These are phyloP conservation scores for Hydrocynus forskahlii DNA, from an alignment of 2,797 vertebrate species.

Conservation along the genomic window DNA sequence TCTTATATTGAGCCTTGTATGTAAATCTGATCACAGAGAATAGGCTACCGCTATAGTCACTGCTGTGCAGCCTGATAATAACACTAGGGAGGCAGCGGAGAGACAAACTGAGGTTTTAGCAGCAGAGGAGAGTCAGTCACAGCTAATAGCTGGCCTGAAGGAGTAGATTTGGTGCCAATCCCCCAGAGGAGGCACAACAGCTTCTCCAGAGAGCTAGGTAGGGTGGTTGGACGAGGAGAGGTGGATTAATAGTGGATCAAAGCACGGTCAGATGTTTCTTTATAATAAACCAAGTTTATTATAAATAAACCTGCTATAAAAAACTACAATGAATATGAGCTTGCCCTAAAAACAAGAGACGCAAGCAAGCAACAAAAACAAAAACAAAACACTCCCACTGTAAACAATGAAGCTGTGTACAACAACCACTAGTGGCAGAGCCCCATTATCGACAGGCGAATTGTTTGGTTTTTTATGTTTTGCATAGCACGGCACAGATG, in stretches of 20 bases:
- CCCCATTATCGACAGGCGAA: too few species aligned
- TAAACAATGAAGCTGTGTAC: too few species aligned
- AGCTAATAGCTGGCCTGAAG: constrained; percentile 76
- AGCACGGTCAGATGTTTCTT: constrained; percentile 69
- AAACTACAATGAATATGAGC: too few species aligned
- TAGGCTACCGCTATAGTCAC: constrained; percentile 55
- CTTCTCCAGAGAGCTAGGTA: constrained; percentile 60
- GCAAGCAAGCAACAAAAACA: too few species aligned
- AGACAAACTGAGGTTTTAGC: constrained; percentile 78
- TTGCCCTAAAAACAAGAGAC: too few species aligned
- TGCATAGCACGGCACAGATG: too few species aligned
- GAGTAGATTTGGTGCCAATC: constrained; percentile 65
- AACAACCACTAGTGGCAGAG: too few species aligned
- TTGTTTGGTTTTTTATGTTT: too few species aligned
- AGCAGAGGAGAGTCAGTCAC: constrained; percentile 67
- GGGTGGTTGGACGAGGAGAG: constrained; percentile 59
- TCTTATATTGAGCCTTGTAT: constrained; percentile 72
- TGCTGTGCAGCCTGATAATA: constrained; percentile 73
- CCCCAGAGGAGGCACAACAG: constrained; percentile 63
- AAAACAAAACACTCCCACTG: too few species aligned
- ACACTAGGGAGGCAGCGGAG: constrained; percentile 74
- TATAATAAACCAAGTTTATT: constrained; percentile 9
- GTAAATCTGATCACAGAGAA: constrained; percentile 78
- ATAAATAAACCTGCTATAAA: too few species aligned
- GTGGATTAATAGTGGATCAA: constrained; percentile 65